phyloP scores from a whole-genome alignment of 37 sponge, comb jelly and placozoan genomes.

The Chondrilla cf. caribensis region DNA sequence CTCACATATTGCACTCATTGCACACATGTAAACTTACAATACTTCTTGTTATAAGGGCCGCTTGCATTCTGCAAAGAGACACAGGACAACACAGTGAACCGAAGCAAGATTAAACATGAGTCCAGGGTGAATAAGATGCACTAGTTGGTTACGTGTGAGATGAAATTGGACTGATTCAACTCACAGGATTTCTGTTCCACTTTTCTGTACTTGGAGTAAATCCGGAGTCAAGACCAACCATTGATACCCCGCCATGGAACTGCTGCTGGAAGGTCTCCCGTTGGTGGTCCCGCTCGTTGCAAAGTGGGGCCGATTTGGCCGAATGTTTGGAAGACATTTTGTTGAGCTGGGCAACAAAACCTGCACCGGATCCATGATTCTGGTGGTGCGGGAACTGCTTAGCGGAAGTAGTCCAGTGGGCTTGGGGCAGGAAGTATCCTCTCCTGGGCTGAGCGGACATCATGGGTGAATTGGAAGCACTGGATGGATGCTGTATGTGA shows the following conservation, averaged over 20 bases:
- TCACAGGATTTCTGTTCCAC: too few species aligned
- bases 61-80: too few species aligned
- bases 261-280: background rate
- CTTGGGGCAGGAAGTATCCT: background rate
- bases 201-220: too few species aligned
- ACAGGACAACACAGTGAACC: too few species aligned
- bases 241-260: background rate
- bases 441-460: background rate
- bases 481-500: background rate
- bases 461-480: background rate
- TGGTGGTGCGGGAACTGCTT: background rate
- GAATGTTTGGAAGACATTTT: background rate
- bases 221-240: background rate
- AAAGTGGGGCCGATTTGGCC: constrained; percentile 11
- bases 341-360: constrained; percentile 5
- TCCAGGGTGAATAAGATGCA: too few species aligned
- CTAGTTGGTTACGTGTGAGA: too few species aligned
- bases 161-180: too few species aligned
- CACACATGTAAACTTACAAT: too few species aligned
- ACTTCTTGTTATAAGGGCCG: too few species aligned
- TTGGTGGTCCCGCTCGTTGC: background rate
- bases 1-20: too few species aligned
- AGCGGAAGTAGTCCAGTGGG: background rate
- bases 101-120: too few species aligned
- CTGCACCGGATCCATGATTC: background rate